Evolutionary conservation across 2,888 invertebrate genomes (phyloP).

Genomic region (Embidobia sp.): DNA sequence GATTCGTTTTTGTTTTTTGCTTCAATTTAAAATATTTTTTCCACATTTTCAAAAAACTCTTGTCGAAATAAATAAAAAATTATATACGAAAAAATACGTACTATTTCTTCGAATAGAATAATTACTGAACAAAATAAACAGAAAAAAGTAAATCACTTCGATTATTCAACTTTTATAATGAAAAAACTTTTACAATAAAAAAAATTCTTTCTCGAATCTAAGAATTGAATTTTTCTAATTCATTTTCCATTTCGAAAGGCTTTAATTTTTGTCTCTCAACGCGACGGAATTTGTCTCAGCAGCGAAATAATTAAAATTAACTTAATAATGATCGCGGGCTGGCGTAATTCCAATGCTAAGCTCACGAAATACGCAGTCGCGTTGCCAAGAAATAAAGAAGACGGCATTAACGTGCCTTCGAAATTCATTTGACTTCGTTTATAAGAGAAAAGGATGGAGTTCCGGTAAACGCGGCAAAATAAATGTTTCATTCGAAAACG

Average conservation of each 20-base stretch:
- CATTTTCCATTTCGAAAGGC: background rate
- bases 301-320: constrained; percentile 45
- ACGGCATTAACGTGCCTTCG: constrained; percentile 37
- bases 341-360: constrained; percentile 43
- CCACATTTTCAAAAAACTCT: no score
- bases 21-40: no score
- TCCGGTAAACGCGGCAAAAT: constrained; percentile 6
- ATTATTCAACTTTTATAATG: no score
- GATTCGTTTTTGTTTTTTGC: no score
- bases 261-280: constrained; percentile 5
- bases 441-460: constrained; percentile 11
- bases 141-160: no score
- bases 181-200: no score
- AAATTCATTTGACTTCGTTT: constrained; percentile 50
- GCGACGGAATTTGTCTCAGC: constrained; percentile 1
- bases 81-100: no score
- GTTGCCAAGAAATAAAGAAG: constrained; percentile 51
- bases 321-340: constrained; percentile 26
- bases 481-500: constrained; percentile 8
- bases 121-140: no score
- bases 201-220: no score
- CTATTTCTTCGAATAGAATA: no score
- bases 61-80: no score
- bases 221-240: no score
- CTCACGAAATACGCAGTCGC: constrained; percentile 19